These are phyloP conservation scores for Eupithecia exiguata DNA, from an alignment of 2,888 invertebrate species.

Conservation along the genomic window DNA sequence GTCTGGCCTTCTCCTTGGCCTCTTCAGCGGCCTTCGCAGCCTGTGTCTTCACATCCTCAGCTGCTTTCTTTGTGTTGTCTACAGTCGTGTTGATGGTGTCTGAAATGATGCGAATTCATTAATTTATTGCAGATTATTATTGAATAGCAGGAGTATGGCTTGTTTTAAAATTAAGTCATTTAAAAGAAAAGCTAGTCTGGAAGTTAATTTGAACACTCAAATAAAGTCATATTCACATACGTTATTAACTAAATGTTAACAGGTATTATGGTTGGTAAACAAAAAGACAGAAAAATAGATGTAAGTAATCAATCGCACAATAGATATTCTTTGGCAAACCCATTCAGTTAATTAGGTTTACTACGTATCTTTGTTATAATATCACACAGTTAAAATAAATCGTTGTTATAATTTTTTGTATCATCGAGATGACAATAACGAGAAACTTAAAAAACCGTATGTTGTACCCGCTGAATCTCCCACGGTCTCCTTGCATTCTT, in stretches of 20 bases:
- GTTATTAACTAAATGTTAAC: not conserved
- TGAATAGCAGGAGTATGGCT: not conserved
- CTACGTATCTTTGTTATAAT: not conserved
- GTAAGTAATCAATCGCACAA: not conserved
- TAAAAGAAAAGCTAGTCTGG: not conserved
- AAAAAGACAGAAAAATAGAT: not conserved
- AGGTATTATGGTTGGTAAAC: not conserved
- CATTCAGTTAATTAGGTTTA: not conserved
- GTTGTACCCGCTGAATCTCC: slow-evolving; percentile 55
- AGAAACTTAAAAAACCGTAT: not conserved
- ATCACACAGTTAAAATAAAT: not conserved
- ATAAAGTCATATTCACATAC: not conserved
- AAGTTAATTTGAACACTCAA: not conserved
- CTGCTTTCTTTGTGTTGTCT: slow-evolving; percentile 76
- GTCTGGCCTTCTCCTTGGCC: slow-evolving; percentile 74
- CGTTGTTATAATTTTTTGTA: not conserved
- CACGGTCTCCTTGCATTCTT: slow-evolving; percentile 46
- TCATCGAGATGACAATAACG: not conserved
- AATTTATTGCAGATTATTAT: not conserved
- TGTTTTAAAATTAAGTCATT: not conserved
- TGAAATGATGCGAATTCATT: slow-evolving; percentile 43
- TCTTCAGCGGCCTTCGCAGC: slow-evolving; percentile 71
- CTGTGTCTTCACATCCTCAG: slow-evolving; percentile 66
- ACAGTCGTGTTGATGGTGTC: slow-evolving; percentile 75
- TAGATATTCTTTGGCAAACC: not conserved